Evolutionary conservation across 2,888 invertebrate genomes (phyloP).

Genomic region (Cerceris rybyensis): DNA sequence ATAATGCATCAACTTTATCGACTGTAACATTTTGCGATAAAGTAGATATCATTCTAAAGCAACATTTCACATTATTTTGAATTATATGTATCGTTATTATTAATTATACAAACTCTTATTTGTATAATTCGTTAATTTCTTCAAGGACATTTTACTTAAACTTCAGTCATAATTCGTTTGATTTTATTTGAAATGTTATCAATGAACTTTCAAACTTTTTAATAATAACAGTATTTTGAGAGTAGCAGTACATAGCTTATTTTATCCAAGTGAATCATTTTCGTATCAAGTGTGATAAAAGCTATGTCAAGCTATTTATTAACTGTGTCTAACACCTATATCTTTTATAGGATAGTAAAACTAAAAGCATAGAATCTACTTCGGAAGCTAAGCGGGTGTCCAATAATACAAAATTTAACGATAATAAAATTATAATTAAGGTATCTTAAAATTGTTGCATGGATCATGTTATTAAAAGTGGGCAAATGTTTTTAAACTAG

Average conservation of each 20-base stretch:
- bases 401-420: slow-evolving; percentile 52
- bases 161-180: not conserved
- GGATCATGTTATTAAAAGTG: slow-evolving; percentile 54
- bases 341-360: slow-evolving; percentile 69
- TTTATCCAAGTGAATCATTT: too few relatives aligned
- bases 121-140: not conserved
- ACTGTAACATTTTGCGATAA: not conserved
- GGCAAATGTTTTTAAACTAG: slow-evolving; percentile 56
- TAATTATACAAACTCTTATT: not conserved
- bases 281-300: slow-evolving; percentile 14
- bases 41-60: slow-evolving; percentile 1
- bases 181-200: not conserved
- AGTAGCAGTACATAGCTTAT: not conserved
- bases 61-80: slow-evolving; percentile 3
- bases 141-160: not conserved
- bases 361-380: slow-evolving; percentile 62
- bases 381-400: slow-evolving; percentile 50
- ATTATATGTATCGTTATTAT: not conserved
- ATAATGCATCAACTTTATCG: slow-evolving; percentile 1
- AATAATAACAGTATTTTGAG: not conserved
- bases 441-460: slow-evolving; percentile 66
- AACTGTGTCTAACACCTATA: slow-evolving; percentile 37
- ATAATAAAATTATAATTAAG: slow-evolving; percentile 57
- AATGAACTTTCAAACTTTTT: not conserved
- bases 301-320: slow-evolving; percentile 14